A percentile compares a stretch with the other conserved stretches of the same genome.
phyloP scores from a whole-genome alignment of 2,888 invertebrate species.

The Athalia rosae region DNA sequence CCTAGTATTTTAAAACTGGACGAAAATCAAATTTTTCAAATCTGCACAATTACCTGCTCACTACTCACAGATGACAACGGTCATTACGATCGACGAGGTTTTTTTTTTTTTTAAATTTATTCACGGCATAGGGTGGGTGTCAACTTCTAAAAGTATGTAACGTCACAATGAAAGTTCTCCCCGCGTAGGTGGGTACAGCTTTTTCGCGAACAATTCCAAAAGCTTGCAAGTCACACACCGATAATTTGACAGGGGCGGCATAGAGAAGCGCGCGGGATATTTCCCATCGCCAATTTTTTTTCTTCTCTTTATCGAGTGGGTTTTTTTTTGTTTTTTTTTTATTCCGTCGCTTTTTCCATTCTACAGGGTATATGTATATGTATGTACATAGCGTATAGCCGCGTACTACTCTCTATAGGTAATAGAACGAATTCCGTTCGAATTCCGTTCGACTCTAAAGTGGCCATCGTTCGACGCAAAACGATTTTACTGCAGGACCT shows the following conservation, averaged over 20 bases:
- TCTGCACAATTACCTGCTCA: no score
- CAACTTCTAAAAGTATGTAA: not conserved
- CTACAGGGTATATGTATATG: no score
- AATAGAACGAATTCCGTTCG: not conserved
- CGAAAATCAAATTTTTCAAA: no score
- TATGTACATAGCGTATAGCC: no score
- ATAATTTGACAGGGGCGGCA: slow-evolving; percentile 33
- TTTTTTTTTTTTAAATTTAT: not conserved
- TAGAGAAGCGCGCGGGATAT: not conserved
- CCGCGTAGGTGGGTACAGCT: not conserved
- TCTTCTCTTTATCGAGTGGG: not conserved
- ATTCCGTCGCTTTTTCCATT: no score
- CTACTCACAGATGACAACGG: no score
- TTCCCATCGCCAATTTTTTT: not conserved
- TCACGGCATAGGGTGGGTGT: not conserved
- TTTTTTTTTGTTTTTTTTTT: no score
- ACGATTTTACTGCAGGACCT: slow-evolving; percentile 1
- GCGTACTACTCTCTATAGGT: no score
- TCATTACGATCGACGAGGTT: no score
- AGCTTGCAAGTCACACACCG: slow-evolving; percentile 41
- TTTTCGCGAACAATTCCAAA: not conserved
- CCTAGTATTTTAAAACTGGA: no score
- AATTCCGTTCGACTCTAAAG: slow-evolving; percentile 6
- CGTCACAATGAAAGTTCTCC: slow-evolving; percentile 28
- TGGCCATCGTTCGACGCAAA: slow-evolving; percentile 11